Evolutionary conservation across 53 echinoderm and acorn worm genomes (phyloP).

Genomic region (Stichopus horrens): DNA sequence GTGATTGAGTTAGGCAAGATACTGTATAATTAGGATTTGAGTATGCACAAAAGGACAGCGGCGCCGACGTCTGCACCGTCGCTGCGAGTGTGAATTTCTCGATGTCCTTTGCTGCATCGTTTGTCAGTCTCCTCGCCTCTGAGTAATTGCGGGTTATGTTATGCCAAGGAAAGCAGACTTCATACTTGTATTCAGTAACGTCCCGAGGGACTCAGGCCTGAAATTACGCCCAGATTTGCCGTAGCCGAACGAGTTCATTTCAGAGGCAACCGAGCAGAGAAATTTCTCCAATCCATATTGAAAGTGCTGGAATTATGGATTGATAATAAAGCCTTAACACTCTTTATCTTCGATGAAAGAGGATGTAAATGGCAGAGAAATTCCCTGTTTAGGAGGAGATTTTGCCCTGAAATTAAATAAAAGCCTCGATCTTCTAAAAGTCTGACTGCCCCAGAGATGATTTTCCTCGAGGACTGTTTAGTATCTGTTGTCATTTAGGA

Average conservation of each 20-base stretch:
- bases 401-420: conserved; percentile 1
- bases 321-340: conserved; percentile 14
- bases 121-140: conserved; percentile 8
- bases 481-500: no score
- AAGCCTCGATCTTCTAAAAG: background rate
- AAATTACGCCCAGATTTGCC: conserved; percentile 4
- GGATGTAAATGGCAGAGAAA: background rate
- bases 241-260: conserved; percentile 20
- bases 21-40: background rate
- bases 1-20: no score
- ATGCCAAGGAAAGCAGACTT: conserved; percentile 21
- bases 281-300: background rate
- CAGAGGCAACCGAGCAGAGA: background rate
- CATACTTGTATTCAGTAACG: background rate
- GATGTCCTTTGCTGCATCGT: background rate
- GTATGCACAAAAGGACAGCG: background rate
- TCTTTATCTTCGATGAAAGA: background rate
- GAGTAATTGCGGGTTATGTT: conserved; percentile 24
- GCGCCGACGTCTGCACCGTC: background rate
- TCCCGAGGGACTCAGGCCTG: conserved; percentile 7
- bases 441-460: no score
- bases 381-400: background rate
- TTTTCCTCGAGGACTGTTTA: no score
- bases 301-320: background rate
- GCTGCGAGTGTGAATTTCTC: background rate